A percentile compares a stretch with the other conserved stretches of the same genome.
phyloP scores from a whole-genome alignment of 2,797 vertebrate genomes.

The Perodicticus potto region DNA sequence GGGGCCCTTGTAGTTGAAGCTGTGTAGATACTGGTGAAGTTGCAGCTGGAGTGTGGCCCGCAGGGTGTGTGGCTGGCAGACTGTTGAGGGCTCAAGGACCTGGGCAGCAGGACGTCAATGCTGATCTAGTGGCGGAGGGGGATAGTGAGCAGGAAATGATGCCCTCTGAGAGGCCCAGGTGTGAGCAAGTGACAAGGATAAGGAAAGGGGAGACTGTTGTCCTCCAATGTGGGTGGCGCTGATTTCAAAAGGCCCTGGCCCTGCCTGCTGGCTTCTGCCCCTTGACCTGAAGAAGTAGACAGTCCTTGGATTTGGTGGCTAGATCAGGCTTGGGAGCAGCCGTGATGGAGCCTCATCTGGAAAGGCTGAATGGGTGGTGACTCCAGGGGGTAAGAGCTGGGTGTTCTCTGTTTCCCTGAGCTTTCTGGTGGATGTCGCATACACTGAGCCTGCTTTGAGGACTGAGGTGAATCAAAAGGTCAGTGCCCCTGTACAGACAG shows the following conservation, averaged over 20 bases:
- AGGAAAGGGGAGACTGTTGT: background rate
- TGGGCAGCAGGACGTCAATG: background rate
- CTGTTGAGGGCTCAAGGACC: background rate
- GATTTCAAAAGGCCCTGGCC: background rate
- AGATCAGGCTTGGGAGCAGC: background rate
- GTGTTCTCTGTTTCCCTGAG: background rate
- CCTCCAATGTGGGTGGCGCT: accelerated
- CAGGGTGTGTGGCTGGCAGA: too few relatives aligned
- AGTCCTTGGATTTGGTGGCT: background rate
- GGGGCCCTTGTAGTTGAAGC: background rate
- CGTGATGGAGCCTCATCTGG: background rate
- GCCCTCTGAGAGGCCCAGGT: background rate
- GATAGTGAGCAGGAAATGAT: background rate
- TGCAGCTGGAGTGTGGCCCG: accelerated
- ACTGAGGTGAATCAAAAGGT: background rate
- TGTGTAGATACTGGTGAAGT: background rate
- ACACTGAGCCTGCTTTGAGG: background rate
- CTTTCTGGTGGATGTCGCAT: background rate
- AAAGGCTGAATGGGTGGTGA: background rate
- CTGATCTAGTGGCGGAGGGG: background rate
- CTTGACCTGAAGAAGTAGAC: background rate
- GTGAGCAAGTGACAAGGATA: accelerated
- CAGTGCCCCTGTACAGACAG: accelerated
- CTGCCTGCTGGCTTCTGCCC: background rate
- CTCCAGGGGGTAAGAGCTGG: background rate